Evolutionary conservation across 2,113 vertebrate species (phyloP), one percentile per base, ranked within the genome.

Genomic region (Prunella himalayana): DNA sequence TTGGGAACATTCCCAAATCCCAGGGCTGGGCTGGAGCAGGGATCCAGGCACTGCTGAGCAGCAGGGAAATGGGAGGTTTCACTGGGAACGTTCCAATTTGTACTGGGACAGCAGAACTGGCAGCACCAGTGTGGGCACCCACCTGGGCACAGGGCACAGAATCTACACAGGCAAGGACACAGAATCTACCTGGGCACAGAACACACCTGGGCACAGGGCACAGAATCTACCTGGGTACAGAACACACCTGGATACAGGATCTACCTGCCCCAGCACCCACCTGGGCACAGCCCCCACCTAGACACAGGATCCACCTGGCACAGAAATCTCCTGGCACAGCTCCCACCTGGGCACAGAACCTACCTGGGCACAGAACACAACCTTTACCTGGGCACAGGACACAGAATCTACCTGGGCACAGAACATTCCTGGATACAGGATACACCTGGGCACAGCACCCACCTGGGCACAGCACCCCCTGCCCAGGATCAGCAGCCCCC

Each of bases 151-250:
- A 2, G 64, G 4, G 2, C 12, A 44, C 10, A 41, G 61, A 1
- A 41, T 4, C 3, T 3, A 39, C 27, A 27, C 39, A 23, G 49
- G 49, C 24, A 30, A 7, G 70, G 11, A 0, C 16, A 37, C 19
- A 15, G 24, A 0, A 7, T 1, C 1, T 2, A 77, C 6, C 35
- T 44, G 31, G 25, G 7, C 7, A 45, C 8, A 8, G 37, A 1
- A 20, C 2, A 6, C 1, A 30, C 13, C 25, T 30, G 47, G 45
- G n/a, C 7, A 47, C 19, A 17, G 15, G 0, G 2, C 24, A 18
- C 11, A 61, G 10, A 0, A 9, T 6, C 1, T 3, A 35, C 9
- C 21, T 54, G 30, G 22, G 22, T 4, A 14, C 14, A 47, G 53
- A 1, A 9, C 15, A 53, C 28, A 37, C 19, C 56, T 25, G 44